Percentiles rank a stretch among this genome's conserved stretches.
Evolutionary conservation across 2,888 invertebrate species (phyloP).

Genomic region (Polylopha cassiicola): DNA sequence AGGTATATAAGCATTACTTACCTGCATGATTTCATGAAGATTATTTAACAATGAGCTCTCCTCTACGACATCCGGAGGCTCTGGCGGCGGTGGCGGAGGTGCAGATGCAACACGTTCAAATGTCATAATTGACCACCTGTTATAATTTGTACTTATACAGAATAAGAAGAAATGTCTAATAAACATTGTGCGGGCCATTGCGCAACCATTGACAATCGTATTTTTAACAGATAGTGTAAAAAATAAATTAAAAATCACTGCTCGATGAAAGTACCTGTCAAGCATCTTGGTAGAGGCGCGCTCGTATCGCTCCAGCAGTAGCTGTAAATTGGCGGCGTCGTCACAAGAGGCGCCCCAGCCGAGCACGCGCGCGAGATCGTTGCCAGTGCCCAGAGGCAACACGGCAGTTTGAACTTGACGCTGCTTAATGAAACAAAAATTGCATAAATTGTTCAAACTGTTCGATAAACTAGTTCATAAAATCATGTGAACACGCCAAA

Average conservation of each 20-base stretch:
- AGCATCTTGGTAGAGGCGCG: constrained; percentile 98
- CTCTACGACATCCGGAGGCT: constrained; percentile 61
- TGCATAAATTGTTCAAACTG: constrained; percentile 25
- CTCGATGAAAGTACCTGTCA: too few species aligned
- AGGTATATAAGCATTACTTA: too few species aligned
- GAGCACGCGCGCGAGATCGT: constrained; percentile 95
- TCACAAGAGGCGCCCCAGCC: constrained; percentile 99
- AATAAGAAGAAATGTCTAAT: too few species aligned
- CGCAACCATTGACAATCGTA: too few species aligned
- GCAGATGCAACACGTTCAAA: constrained; percentile 86
- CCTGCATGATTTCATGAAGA: constrained; percentile 88
- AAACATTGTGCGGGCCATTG: too few species aligned
- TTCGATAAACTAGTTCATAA: background rate
- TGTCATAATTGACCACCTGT: constrained; percentile 97
- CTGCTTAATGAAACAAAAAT: constrained; percentile 55
- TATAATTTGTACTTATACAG: too few species aligned
- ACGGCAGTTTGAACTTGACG: constrained; percentile 96
- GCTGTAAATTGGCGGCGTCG: constrained; percentile 94
- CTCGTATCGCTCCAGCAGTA: constrained; percentile 94
- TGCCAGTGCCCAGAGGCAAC: constrained; percentile 96
- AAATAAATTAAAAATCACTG: too few species aligned
- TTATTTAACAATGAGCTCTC: constrained; percentile 85
- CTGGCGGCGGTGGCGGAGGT: constrained; percentile 76
- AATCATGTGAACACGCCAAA: too few species aligned
- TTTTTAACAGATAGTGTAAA: too few species aligned